These are phyloP conservation scores for Ichneumoninae sp. DNA, from an alignment of 2,888 invertebrate species.

Conservation along the genomic window DNA sequence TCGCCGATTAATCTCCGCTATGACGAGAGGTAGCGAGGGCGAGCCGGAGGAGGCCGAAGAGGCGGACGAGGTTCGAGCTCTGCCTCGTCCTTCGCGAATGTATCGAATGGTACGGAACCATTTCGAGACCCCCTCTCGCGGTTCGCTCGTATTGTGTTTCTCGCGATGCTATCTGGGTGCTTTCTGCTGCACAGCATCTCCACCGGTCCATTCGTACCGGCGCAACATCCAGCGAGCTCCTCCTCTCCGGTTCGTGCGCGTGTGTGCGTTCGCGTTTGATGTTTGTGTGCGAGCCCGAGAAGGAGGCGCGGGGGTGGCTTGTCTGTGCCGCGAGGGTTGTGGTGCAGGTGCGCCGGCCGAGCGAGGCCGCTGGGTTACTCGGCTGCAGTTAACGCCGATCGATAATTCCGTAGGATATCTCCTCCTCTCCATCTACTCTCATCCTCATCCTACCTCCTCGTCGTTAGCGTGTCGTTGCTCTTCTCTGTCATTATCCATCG, in stretches of 20 bases:
- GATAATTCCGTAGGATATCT: conserved; percentile 65
- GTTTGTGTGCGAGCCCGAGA: neutral
- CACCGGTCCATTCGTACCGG: neutral
- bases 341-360: conserved; percentile 59
- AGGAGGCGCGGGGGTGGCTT: neutral
- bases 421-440: conserved; percentile 46
- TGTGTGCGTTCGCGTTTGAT: neutral
- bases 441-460: conserved; percentile 32
- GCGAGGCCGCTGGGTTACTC: conserved; percentile 64
- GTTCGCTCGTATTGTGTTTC: conserved; percentile 1
- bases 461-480: conserved; percentile 64
- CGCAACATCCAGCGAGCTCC: neutral
- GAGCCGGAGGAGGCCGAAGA: neutral
- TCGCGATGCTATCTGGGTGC: conserved; percentile 14
- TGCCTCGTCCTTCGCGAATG: conserved; percentile 30
- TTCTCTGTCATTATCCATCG: conserved; percentile 51
- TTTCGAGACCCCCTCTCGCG: conserved; percentile 22
- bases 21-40: conserved; percentile 33
- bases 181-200: conserved; percentile 8
- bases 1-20: conserved; percentile 58
- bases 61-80: neutral
- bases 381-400: conserved; percentile 65
- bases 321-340: conserved; percentile 8
- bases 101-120: conserved; percentile 47
- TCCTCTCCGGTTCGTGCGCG: neutral